Evolutionary conservation across 2,113 vertebrate species (phyloP).

Genomic region (Lycaon pictus): DNA sequence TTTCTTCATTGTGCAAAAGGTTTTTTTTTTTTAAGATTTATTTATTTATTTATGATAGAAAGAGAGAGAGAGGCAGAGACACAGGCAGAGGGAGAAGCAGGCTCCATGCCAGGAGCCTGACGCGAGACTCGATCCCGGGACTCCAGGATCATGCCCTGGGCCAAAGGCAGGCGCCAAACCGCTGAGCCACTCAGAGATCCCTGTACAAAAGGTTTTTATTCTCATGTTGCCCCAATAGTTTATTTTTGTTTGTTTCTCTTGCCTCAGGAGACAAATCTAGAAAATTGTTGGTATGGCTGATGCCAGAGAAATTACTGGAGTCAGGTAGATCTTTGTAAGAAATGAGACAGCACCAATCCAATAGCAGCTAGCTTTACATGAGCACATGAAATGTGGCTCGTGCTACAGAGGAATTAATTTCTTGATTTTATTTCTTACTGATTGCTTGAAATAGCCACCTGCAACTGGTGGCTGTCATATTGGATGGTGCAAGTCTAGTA

Average conservation of each 20-base stretch:
- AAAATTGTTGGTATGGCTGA: neutral
- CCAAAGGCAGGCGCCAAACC: too few species aligned
- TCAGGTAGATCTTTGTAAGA: slow-evolving; percentile 91
- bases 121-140: too few species aligned
- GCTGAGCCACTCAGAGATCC: too few species aligned
- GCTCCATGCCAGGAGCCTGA: too few species aligned
- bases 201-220: neutral
- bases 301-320: neutral
- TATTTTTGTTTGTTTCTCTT: neutral
- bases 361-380: neutral
- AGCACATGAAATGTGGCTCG: neutral
- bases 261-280: neutral
- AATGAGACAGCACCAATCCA: slow-evolving; percentile 83
- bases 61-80: too few species aligned
- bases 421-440: neutral
- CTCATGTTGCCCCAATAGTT: neutral
- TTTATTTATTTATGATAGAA: too few species aligned
- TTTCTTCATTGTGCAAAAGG: neutral
- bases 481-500: neutral
- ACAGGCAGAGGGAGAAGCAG: too few species aligned
- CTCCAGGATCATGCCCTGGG: too few species aligned
- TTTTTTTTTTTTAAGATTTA: neutral
- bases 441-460: neutral
- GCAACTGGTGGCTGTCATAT: neutral
- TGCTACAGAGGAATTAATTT: neutral